phyloP scores from a whole-genome alignment of 2,797 vertebrate species.

The Anolis apletophallus region DNA sequence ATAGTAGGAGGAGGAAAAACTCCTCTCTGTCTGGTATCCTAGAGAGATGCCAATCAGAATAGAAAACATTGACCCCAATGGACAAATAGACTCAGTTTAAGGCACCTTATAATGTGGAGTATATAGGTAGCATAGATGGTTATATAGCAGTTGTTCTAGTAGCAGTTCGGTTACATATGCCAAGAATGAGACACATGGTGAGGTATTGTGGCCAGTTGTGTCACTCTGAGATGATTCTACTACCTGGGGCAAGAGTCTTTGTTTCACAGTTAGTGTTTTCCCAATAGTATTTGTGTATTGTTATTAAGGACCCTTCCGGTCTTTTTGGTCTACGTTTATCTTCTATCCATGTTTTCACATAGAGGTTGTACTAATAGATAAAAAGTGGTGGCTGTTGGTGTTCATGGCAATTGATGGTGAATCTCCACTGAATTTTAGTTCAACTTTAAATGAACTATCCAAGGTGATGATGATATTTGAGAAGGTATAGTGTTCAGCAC shows the following conservation, averaged over 20 bases:
- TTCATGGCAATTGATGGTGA: too few species aligned
- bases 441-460: too few species aligned
- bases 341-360: neutral
- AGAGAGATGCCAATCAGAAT: neutral
- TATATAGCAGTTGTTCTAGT: neutral
- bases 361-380: too few species aligned
- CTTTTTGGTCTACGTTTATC: neutral
- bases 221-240: neutral
- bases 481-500: neutral
- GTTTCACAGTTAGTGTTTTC: neutral
- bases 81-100: neutral
- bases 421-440: too few species aligned
- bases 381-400: neutral
- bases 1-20: neutral
- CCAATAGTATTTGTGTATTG: neutral
- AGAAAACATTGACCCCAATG: neutral
- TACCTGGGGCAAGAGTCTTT: neutral
- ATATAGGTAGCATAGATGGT: neutral
- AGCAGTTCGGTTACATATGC: too few species aligned
- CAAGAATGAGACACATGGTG: neutral
- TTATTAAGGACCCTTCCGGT: neutral
- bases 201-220: neutral
- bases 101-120: neutral
- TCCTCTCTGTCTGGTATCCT: neutral
- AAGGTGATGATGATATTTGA: neutral